phyloP scores from a whole-genome alignment of 2,888 invertebrate species.

The Pollenia labialis region DNA sequence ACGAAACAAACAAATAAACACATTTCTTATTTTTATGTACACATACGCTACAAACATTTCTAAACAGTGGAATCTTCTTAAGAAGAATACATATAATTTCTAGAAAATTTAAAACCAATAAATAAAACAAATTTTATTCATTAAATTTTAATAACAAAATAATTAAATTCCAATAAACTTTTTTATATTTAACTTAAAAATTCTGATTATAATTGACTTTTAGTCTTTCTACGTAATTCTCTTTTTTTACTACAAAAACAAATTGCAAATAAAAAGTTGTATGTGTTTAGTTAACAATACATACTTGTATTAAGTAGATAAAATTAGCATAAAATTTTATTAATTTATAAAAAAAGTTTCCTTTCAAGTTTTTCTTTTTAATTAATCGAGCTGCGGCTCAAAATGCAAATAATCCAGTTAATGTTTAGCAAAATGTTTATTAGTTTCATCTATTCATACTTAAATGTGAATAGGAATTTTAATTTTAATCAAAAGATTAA shows the following conservation, averaged over 20 bases:
- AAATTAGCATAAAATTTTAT: slow-evolving; percentile 53
- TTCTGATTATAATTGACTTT: no score
- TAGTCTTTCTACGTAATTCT: no score
- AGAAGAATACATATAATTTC: no score
- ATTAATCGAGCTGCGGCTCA: background rate
- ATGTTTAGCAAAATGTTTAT: slow-evolving; percentile 15
- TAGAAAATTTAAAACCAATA: no score
- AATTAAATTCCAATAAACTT: no score
- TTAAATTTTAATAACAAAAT: no score
- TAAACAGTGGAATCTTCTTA: no score
- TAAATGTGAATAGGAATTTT: background rate
- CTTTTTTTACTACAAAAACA: background rate
- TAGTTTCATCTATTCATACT: background rate
- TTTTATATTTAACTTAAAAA: no score
- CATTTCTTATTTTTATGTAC: no score
- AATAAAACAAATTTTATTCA: no score
- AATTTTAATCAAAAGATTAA: background rate
- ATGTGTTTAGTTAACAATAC: background rate
- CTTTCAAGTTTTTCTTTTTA: slow-evolving; percentile 36
- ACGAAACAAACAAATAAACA: no score
- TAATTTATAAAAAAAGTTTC: slow-evolving; percentile 46
- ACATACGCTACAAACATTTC: no score
- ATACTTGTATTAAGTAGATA: slow-evolving; percentile 25
- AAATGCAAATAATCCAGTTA: background rate
- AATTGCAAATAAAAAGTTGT: slow-evolving; percentile 16